A percentile compares a stretch with the other conserved stretches of the same genome.
Evolutionary conservation across 2,888 invertebrate genomes (phyloP).

Genomic region (Pelosia muscerda): DNA sequence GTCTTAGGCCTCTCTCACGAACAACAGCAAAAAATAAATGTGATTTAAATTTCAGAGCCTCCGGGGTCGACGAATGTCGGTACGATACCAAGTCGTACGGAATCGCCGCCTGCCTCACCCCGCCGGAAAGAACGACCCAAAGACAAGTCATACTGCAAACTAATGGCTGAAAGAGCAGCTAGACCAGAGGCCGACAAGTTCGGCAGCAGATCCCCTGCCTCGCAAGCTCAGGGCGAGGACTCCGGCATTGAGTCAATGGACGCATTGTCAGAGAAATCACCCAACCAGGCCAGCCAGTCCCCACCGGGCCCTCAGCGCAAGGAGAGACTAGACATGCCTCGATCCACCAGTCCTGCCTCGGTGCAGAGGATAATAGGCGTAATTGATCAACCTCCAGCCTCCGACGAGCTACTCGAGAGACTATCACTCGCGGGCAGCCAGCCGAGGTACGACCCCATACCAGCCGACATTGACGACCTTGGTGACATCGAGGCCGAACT

Average conservation of each 20-base stretch:
- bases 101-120: constrained; percentile 75
- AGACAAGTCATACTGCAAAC: constrained; percentile 87
- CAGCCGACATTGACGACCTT: constrained; percentile 84
- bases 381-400: constrained; percentile 67
- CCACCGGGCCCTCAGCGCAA: constrained; percentile 85
- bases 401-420: constrained; percentile 70
- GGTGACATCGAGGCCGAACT: constrained; percentile 90
- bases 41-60: constrained; percentile 67
- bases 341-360: constrained; percentile 77
- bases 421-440: constrained; percentile 64
- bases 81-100: constrained; percentile 80
- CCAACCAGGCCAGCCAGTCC: constrained; percentile 94
- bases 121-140: constrained; percentile 78
- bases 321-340: constrained; percentile 79
- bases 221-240: constrained; percentile 92
- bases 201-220: constrained; percentile 79
- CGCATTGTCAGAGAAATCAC: constrained; percentile 96
- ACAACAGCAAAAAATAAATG: not conserved
- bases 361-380: constrained; percentile 83
- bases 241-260: constrained; percentile 98
- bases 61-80: constrained; percentile 91
- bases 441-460: constrained; percentile 71
- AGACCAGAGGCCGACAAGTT: constrained; percentile 70
- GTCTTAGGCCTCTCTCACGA: not conserved
- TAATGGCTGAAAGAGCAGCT: constrained; percentile 80